Evolutionary conservation across 1,140 invertebrate genomes (phyloP).

Genomic region (Babylonia areolata): DNA sequence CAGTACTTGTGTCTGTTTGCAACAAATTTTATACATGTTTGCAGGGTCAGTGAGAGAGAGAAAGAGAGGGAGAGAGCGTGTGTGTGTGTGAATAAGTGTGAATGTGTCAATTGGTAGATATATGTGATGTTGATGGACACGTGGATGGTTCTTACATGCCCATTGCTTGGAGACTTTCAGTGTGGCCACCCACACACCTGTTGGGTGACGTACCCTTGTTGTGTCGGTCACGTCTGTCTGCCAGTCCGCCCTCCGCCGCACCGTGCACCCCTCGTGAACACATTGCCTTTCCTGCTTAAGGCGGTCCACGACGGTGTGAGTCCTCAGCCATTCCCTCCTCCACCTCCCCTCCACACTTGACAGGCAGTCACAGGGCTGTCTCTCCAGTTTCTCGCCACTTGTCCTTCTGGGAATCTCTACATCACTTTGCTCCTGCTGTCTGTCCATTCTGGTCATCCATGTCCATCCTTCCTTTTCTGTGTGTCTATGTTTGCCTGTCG

Average conservation of each 20-base stretch:
- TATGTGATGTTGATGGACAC: too few relatives aligned
- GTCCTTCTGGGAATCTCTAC: background rate
- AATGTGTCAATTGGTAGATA: background rate
- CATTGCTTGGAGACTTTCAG: conserved; percentile 6
- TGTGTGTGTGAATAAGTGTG: background rate
- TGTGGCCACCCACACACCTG: background rate
- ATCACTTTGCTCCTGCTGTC: background rate
- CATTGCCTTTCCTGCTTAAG: background rate
- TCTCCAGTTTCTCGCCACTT: background rate
- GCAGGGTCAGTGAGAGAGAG: background rate
- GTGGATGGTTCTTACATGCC: background rate
- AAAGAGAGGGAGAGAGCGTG: background rate
- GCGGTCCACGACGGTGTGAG: background rate
- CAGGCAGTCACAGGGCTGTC: too few relatives aligned
- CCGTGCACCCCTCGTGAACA: background rate
- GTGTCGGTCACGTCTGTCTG: too few relatives aligned
- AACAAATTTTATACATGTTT: background rate
- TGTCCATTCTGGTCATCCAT: background rate
- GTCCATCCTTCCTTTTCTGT: background rate
- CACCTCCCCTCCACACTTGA: background rate
- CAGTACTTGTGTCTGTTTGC: too few relatives aligned
- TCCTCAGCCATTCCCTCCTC: background rate
- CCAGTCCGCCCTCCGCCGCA: background rate
- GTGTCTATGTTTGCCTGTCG: background rate
- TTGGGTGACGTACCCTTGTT: background rate